Conservation (phyloP, 2,888 invertebrate genomes). For the Campaea margaritaria region DNA sequence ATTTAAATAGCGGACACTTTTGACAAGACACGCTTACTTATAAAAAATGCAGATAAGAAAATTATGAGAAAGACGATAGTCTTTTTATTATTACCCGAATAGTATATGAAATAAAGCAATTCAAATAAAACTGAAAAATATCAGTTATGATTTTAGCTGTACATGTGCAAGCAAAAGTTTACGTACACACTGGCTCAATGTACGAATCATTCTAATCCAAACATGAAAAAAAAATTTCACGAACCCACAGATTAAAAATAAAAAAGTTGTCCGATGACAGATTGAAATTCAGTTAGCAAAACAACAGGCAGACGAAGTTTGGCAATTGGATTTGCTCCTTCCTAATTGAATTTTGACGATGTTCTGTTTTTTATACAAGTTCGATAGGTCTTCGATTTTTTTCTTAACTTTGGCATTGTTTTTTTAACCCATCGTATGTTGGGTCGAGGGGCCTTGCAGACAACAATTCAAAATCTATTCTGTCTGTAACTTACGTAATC, state of each 20-base stretch:
- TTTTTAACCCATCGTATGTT: too few species aligned
- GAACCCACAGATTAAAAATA: constrained; percentile 29
- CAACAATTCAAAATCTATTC: too few species aligned
- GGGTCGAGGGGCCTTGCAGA: too few species aligned
- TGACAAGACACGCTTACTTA: too few species aligned
- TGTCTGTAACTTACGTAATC: too few species aligned
- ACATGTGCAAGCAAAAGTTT: constrained; percentile 2
- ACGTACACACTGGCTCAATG: too few species aligned
- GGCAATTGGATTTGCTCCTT: constrained; percentile 50
- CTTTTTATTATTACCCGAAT: too few species aligned
- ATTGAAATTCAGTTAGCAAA: constrained; percentile 56
- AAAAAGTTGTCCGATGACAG: constrained; percentile 44
- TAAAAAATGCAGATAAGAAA: too few species aligned
- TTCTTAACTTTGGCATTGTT: constrained; percentile 6
- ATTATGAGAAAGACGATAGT: too few species aligned
- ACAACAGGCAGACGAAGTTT: constrained; percentile 44
- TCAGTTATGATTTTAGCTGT: neutral
- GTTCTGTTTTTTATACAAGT: constrained; percentile 51
- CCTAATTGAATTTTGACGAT: constrained; percentile 59
- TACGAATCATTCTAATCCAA: neutral
- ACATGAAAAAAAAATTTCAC: neutral
- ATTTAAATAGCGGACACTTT: too few species aligned
- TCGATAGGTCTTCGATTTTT: constrained; percentile 42
- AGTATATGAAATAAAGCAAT: too few species aligned
- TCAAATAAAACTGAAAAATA: too few species aligned